Evolutionary conservation across 2,113 vertebrate species (phyloP), one percentile per base, ranked within the genome.

Genomic region (Natator depressus): DNA sequence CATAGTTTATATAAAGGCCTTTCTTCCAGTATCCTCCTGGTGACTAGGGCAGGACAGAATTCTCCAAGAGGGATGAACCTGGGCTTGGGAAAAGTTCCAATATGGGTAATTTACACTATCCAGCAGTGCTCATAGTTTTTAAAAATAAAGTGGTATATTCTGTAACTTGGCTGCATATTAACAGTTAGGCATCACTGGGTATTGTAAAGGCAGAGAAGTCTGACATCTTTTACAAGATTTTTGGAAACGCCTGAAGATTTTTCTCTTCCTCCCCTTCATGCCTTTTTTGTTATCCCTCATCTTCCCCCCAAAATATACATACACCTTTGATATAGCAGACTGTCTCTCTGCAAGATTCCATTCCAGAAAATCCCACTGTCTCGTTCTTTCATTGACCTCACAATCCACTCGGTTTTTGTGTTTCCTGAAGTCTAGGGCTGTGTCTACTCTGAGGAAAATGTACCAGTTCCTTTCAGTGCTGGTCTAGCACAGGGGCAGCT

Each of bases 1-100:
- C 87, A 89, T 89, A 79, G 80, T 95, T 94, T 83, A 91, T 96
- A 90, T 95, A 88, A 83, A 95, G 94, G 92, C 95, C 94, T 82
- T 95, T 96, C 82, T 96, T 94, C 91, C 57, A 47, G 91, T 91
- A 94, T 93, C 94, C 69, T 69, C 65, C 91, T 72, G 86, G 54
- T 87, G 72, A 69, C 46, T 0, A 94, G 85, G 72, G 82, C 84
- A 93, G 94, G 82, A 93, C 86, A 80, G 50, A 92, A 89, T 0
- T 0, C 84, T 86, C 92, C 38, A 2, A 50, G 82, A 89, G 93
- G 72, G 78, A 83, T 79, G 81, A 57, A 72, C 10, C 22, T 85
- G 88, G 80, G 78, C 65, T 88, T 72, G 75, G 87, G 84, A 87
- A 76, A 49, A 75, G 42, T 82, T 2, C 42, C 76, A 76, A 79